A percentile compares a stretch with the other conserved stretches of the same genome.
These are phyloP conservation scores for Palaemon carinicauda DNA, from an alignment of 1,140 invertebrate genomes.

Conservation along the genomic window DNA sequence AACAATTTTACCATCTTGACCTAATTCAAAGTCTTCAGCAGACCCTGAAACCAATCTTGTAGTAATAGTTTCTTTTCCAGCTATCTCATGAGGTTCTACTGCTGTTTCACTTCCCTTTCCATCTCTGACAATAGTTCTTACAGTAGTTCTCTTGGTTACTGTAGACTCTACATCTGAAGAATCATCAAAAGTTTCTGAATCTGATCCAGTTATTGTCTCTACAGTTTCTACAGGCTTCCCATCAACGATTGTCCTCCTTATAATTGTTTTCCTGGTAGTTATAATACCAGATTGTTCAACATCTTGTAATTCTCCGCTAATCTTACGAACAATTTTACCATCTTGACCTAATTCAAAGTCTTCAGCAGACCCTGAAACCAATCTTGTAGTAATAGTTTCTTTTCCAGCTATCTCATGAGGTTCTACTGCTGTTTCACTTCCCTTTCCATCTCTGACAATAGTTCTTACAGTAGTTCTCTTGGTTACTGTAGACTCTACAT, in stretches of 20 bases:
- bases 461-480: neutral
- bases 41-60: neutral
- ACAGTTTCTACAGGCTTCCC: conserved; percentile 9
- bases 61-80: neutral
- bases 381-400: no score
- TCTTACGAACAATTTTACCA: no score
- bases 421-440: conserved; percentile 5
- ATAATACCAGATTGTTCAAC: neutral
- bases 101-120: neutral
- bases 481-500: neutral
- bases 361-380: neutral
- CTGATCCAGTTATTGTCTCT: neutral
- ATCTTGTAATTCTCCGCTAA: no score
- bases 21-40: neutral
- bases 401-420: neutral
- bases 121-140: conserved; percentile 16
- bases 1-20: no score
- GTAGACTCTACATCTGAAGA: neutral
- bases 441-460: neutral
- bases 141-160: neutral
- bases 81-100: neutral
- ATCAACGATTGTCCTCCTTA: conserved; percentile 7
- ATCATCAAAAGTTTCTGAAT: neutral
- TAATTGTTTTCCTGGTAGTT: neutral
- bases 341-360: neutral